Conservation (phyloP, 2,888 invertebrate species). For the Drosophila cracens region DNA sequence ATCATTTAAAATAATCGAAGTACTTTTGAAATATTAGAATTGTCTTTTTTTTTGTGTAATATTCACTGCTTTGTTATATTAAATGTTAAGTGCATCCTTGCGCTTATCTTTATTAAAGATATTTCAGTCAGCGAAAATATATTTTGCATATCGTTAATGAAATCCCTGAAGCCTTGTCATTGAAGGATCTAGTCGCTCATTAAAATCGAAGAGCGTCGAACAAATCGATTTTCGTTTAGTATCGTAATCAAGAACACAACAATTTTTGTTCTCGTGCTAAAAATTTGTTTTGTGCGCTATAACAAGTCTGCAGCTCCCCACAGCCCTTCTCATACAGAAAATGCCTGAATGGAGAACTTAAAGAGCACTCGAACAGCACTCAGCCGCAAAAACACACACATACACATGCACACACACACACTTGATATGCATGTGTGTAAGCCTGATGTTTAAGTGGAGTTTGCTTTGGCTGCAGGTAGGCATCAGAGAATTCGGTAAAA, state of each 20-base stretch:
- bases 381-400: constrained; percentile 66
- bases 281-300: constrained; percentile 77
- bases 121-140: constrained; percentile 8
- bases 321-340: constrained; percentile 18
- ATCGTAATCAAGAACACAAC: constrained; percentile 75
- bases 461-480: constrained; percentile 59
- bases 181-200: constrained; percentile 65
- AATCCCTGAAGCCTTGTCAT: constrained; percentile 51
- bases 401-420: constrained; percentile 6
- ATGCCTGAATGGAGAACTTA: constrained; percentile 76
- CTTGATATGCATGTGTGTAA: constrained; percentile 55
- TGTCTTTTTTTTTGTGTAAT: not conserved
- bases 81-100: constrained; percentile 12
- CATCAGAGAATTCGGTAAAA: constrained; percentile 45
- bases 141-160: constrained; percentile 68
- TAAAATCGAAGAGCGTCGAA: constrained; percentile 64
- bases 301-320: constrained; percentile 58
- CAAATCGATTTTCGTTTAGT: constrained; percentile 80
- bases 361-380: constrained; percentile 79
- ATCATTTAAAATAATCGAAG: not conserved
- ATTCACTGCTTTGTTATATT: not conserved
- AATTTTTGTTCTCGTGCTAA: constrained; percentile 75
- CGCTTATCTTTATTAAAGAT: constrained; percentile 17
- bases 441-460: constrained; percentile 73
- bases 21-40: not conserved